phyloP scores from a whole-genome alignment of 2,888 invertebrate genomes.

The Papilio gigon region DNA sequence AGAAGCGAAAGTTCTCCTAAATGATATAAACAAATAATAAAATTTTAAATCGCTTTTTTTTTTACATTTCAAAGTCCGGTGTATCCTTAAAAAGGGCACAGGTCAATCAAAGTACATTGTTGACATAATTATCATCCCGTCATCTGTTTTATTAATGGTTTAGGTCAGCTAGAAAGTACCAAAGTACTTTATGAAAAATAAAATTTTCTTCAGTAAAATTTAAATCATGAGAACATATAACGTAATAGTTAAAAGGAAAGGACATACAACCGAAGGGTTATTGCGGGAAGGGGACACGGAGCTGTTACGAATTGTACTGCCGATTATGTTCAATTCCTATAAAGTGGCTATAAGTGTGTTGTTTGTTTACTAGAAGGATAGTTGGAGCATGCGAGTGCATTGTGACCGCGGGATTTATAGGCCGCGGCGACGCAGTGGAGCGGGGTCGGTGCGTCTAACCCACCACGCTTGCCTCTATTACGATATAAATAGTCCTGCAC shows the following conservation, averaged over 20 bases:
- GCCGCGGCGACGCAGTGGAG: slow-evolving; percentile 56
- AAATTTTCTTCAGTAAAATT: neutral
- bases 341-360: slow-evolving; percentile 44
- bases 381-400: slow-evolving; percentile 49
- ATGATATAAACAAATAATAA: no score
- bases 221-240: neutral
- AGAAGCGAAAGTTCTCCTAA: no score
- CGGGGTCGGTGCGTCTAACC: slow-evolving; percentile 62
- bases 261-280: slow-evolving; percentile 15
- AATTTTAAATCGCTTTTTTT: no score
- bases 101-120: no score
- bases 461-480: slow-evolving; percentile 54
- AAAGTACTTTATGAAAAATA: neutral
- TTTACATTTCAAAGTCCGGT: no score
- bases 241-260: slow-evolving; percentile 16
- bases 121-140: no score
- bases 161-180: no score
- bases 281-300: slow-evolving; percentile 20
- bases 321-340: slow-evolving; percentile 38
- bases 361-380: slow-evolving; percentile 54
- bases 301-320: slow-evolving; percentile 25
- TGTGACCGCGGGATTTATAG: slow-evolving; percentile 55
- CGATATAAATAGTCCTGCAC: slow-evolving; percentile 52
- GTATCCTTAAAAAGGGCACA: no score
- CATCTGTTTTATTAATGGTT: no score